A percentile compares a stretch with the other conserved stretches of the same genome.
These are phyloP conservation scores for Morphnarchus princeps DNA, from an alignment of 2,113 vertebrate genomes.

Conservation along the genomic window DNA sequence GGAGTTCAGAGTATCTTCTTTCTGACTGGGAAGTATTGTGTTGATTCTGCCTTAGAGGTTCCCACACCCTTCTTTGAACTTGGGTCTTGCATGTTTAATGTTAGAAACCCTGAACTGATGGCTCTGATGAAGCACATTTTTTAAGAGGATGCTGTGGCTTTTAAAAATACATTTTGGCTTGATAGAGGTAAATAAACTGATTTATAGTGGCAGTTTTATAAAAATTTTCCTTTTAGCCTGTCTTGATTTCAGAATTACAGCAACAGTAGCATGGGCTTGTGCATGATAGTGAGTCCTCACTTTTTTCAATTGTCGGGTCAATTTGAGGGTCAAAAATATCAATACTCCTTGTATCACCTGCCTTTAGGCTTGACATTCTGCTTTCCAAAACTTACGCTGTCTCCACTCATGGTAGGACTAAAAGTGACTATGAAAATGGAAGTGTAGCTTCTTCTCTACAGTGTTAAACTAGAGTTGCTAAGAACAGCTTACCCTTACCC, in stretches of 20 bases:
- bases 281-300: neutral
- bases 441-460: neutral
- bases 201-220: neutral
- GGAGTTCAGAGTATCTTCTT: neutral
- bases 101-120: slow-evolving; percentile 25
- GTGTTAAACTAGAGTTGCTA: neutral
- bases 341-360: neutral
- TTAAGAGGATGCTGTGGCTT: slow-evolving; percentile 29
- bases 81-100: neutral
- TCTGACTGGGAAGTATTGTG: neutral
- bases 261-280: neutral
- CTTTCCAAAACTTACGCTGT: neutral
- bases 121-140: slow-evolving; percentile 24
- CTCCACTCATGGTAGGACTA: neutral
- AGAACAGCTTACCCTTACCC: neutral
- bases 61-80: neutral
- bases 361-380: neutral
- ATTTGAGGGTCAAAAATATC: neutral
- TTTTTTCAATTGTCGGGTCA: neutral
- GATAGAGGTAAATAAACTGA: neutral
- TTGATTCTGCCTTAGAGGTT: neutral
- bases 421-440: neutral
- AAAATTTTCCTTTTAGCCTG: neutral
- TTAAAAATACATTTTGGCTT: slow-evolving; percentile 32
- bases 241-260: neutral